Evolutionary conservation across 2,888 invertebrate species (phyloP), one percentile per base, ranked within the genome.

Genomic region (Sminthurides aquaticus): DNA sequence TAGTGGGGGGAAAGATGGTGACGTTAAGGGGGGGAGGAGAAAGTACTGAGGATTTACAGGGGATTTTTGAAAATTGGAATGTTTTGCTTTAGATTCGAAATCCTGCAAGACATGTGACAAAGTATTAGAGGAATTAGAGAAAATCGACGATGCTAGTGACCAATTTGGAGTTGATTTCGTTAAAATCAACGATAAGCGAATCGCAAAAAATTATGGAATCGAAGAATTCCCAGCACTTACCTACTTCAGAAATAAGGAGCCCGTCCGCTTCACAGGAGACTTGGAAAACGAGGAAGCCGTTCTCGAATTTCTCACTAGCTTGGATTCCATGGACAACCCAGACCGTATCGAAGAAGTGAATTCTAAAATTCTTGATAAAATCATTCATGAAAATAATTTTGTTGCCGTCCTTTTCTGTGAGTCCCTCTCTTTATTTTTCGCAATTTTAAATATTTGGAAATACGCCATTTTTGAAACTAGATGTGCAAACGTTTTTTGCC

Each of bases 341-440:
- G 93, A 94, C 81, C 85, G 93, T 79, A 94, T 94, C 80, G 94
- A 94, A 83, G 94, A 94, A 83, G 93, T 94, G 62, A 94, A 94
- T 79, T 85, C 91, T 69, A 90, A 90, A 80, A 91, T 93, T 77
- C 83, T 94, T 72, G 84, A 85, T 67, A 93, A 92, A 81, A 90
- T 93, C 77, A 90, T 94, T 71, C 90, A 69, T 24, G 70, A 70
- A 52, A 67, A 64, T 11, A 59, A 57, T 43, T 73, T 67, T 62
- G 70, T 72, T n/a, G 73, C 71, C 25, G 72, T 72, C 49, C 67
- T 72, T 11, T 72, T 72, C 59, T 73, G 72, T 73, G 60, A 69
- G 70, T 60, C 20, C 26, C 15, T 29, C 8, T 28, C 25, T 27
- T 58, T 34, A 34, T 34, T 34, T 34, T 34, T 34, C 43, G 43